Conservation (phyloP, 1,140 invertebrate species). For the Euwallacea fornicatus region DNA sequence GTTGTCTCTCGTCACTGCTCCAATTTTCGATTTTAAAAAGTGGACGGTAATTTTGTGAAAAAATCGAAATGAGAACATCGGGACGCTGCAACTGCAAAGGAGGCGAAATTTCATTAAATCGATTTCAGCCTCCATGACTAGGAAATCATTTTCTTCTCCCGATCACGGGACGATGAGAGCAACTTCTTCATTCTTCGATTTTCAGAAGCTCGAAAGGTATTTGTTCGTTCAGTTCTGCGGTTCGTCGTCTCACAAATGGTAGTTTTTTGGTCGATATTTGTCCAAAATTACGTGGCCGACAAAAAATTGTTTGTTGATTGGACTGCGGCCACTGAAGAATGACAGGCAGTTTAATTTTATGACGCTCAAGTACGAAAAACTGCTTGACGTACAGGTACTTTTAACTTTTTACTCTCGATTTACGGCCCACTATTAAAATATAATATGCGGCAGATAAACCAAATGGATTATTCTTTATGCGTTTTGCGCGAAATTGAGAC, state of each 20-base stretch:
- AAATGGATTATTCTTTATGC: conserved; percentile 4
- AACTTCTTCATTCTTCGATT: conserved; percentile 17
- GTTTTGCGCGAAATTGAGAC: conserved; percentile 6
- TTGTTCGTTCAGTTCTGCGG: conserved; percentile 7
- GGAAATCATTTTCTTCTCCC: not conserved
- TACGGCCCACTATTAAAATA: conserved; percentile 20
- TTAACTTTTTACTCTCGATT: conserved; percentile 7
- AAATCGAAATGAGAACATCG: too few species aligned
- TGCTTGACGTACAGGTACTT: conserved; percentile 13
- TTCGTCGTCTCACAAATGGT: conserved; percentile 6
- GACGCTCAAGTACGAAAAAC: conserved; percentile 18
- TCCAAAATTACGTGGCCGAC: conserved; percentile 20
- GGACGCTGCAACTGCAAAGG: too few species aligned
- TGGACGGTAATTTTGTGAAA: too few species aligned
- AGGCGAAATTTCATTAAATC: not conserved
- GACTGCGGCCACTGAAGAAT: not conserved
- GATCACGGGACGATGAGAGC: too few species aligned
- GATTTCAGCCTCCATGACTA: not conserved
- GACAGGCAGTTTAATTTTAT: conserved; percentile 22
- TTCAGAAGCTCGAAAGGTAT: conserved; percentile 21
- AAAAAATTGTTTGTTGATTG: conserved; percentile 22
- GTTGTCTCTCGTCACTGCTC: too few species aligned
- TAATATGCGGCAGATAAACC: conserved; percentile 18
- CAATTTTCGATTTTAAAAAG: too few species aligned
- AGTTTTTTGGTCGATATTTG: conserved; percentile 26